Evolutionary conservation across 2,888 invertebrate genomes (phyloP), one percentile per base, ranked within the genome.

Genomic region (Sinohyriopsis cumingii): DNA sequence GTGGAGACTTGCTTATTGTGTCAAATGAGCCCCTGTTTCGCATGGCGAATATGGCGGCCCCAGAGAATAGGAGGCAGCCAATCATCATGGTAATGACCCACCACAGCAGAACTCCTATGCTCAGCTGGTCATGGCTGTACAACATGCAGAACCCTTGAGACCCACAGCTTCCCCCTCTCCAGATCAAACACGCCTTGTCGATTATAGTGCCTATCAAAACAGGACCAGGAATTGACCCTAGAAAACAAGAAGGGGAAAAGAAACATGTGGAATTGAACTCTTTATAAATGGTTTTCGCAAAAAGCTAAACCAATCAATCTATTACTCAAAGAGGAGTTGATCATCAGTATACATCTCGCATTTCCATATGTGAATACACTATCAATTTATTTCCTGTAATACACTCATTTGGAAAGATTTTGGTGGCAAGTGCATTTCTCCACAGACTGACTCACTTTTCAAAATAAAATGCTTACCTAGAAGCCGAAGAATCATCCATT

Each of bases 171-270:
- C 68, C 69, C 7, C 73, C 76, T 12, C 66, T 68, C 84, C 84
- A 86, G 15, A 86, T 67, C 59, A 77, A 63, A 73, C 86, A 86
- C 19, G 83, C 73, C 20, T 64, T 59, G 71, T 86, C 86, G 64
- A 86, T 79, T 25, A 84, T 80, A 59, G 76, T 72, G 20, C 86
- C 86, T n/a, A 86, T 78, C 56, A 84, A 33, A n/a, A 86, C 72
- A 1, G 85, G 85, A 20, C 84, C 85, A 0, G 85, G 86, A 54
- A 86, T 83, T n/a, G 82, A 82, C 25, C 83, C 82, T 82, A 62
- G 20, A 68, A 67, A 55, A 57, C 9, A 55, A 28, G 28, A 5
- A 4, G 24, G n/a, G 20, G 12, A 19, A 9, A 57, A 22, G 12
- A 45, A 45, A 33, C 1, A 33, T 0, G 45, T 45, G 15, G 1